Evolutionary conservation across 2,888 invertebrate genomes (phyloP), one percentile per base, ranked within the genome.

Genomic region (Elmis aenea): DNA sequence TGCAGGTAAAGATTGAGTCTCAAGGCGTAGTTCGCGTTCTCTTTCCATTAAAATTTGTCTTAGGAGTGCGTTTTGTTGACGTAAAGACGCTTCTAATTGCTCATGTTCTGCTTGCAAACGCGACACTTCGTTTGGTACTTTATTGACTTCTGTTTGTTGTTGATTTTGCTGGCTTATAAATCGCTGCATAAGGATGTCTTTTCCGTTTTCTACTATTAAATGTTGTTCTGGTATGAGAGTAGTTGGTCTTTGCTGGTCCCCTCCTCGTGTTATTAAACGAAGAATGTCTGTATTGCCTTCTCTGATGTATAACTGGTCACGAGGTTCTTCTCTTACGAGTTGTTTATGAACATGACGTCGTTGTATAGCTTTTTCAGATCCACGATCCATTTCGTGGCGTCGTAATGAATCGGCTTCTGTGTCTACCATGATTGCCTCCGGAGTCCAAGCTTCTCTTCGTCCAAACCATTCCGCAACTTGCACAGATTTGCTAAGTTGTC

Each of bases 141-240:
- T 52, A 10, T 50, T 36, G 13, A 46, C 46, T 44, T 62, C 58
- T 8, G 56, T 51, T 50, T 64, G 62, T 59, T 83, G 88, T 62
- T 90, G 89, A 58, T 88, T 83, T 58, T 83, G 88, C 62, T 90
- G 89, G 58, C 88, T 83, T 46, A 90, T 90, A 61, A 88, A 90
- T 33, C 89, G 70, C 51, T 83, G 77, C 78, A 90, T 82, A 2
- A 91, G 68, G 46, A 89, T 81, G 58, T 89, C 85, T 69, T 91
- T 91, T 0, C 89, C 90, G 51, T 81, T 83, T 48, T 83, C 81
- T 8, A 82, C 77, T 35, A 70, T 63, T 28, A 61, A 61, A 1
- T 58, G 45, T 32, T 60, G 61, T 16, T 66, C 65, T 8, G 51
- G 51, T 54, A 80, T 77, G 39, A 77, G 60, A 5, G 79, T 72